Evolutionary conservation across 2,113 vertebrate species (phyloP).

Genomic region (Mugil cephalus): DNA sequence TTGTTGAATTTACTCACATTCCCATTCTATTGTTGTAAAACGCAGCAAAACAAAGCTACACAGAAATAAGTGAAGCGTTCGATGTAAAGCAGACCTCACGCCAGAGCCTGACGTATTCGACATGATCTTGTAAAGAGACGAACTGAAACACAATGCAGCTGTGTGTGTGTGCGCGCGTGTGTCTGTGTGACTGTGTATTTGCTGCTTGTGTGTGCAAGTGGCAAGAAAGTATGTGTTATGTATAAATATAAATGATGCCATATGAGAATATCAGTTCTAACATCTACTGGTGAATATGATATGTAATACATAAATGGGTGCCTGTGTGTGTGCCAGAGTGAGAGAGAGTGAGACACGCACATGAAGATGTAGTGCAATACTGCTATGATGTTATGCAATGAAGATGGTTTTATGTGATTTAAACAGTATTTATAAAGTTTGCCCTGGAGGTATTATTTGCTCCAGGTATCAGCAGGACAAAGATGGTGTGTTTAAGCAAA

Average conservation of each 20-base stretch:
- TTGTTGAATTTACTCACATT: conserved; percentile 70
- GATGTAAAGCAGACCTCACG: conserved; percentile 63
- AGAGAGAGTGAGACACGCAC: conserved; percentile 64
- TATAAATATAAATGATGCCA: conserved; percentile 62
- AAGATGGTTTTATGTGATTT: conserved; percentile 71
- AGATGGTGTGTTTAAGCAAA: conserved; percentile 20
- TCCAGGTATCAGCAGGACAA: conserved; percentile 53
- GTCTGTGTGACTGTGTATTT: conserved; percentile 36
- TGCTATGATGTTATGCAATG: conserved; percentile 81
- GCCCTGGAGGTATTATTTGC: conserved; percentile 73
- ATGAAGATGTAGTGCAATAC: conserved; percentile 75
- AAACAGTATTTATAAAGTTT: conserved; percentile 75
- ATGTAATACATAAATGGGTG: conserved; percentile 62
- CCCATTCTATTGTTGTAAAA: conserved; percentile 69
- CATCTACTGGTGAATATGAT: conserved; percentile 63
- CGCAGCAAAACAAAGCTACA: conserved; percentile 45
- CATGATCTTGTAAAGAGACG: conserved; percentile 39
- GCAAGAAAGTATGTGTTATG: conserved; percentile 25
- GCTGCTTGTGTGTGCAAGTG: conserved; percentile 43
- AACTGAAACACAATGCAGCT: conserved; percentile 65
- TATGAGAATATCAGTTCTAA: conserved; percentile 64
- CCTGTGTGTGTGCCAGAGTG: conserved; percentile 37
- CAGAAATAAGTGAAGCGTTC: conserved; percentile 41
- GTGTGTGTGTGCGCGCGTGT: conserved; percentile 59
- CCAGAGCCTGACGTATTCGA: conserved; percentile 56